These are phyloP conservation scores for Bombus terrestris DNA, from an alignment of 1,140 invertebrate species.

Conservation along the genomic window DNA sequence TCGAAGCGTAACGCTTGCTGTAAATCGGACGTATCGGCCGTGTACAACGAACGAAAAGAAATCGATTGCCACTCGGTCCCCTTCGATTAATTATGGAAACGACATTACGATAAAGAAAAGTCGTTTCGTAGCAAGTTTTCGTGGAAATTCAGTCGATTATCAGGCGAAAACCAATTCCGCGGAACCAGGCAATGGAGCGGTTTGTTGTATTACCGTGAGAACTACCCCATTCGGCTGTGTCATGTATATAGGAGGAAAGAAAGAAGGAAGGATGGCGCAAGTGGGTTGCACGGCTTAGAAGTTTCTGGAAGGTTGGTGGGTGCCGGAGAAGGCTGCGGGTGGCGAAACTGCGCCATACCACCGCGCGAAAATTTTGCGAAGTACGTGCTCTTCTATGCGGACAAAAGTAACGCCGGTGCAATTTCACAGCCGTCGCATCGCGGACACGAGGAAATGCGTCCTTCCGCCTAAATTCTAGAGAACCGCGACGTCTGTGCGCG, in stretches of 20 bases:
- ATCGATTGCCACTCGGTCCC: too few species aligned
- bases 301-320: conserved; percentile 3
- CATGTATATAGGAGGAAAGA: neutral
- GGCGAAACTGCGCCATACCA: conserved; percentile 35
- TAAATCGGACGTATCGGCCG: neutral
- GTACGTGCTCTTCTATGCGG: conserved; percentile 43
- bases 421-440: conserved; percentile 69
- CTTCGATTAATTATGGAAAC: too few species aligned
- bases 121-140: neutral
- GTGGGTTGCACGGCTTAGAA: conserved; percentile 14
- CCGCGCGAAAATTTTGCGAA: conserved; percentile 30
- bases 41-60: too few species aligned
- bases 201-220: conserved; percentile 28
- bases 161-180: conserved; percentile 37
- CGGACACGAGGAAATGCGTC: conserved; percentile 61
- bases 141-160: neutral
- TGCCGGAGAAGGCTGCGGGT: neutral
- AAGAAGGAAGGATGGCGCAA: neutral
- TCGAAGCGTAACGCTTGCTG: neutral
- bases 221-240: neutral
- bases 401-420: conserved; percentile 61
- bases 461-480: conserved; percentile 39
- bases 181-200: conserved; percentile 23
- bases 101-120: neutral
- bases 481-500: neutral